Evolutionary conservation across 2,888 invertebrate species (phyloP).

Genomic region (Opisthograptis luteolata): DNA sequence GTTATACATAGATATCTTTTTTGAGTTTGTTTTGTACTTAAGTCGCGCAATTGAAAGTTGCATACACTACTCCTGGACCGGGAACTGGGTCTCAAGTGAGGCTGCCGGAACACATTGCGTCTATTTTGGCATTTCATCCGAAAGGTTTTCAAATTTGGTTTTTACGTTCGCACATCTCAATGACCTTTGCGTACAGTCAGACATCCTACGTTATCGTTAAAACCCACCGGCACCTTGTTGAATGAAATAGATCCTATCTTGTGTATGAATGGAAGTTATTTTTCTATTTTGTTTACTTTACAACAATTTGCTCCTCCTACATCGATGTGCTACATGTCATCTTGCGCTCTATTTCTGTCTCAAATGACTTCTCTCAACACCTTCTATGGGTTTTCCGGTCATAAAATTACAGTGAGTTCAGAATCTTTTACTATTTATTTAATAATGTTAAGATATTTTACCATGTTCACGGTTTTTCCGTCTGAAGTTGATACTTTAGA

Average conservation of each 20-base stretch:
- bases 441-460: neutral
- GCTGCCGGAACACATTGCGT: too few relatives aligned
- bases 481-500: conserved; percentile 1
- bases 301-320: conserved; percentile 4
- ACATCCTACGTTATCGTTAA: conserved; percentile 8
- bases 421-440: neutral
- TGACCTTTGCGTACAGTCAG: conserved; percentile 6
- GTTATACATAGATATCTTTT: too few relatives aligned
- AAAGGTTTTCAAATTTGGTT: too few relatives aligned
- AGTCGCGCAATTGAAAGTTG: too few relatives aligned
- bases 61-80: too few relatives aligned
- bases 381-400: conserved; percentile 2
- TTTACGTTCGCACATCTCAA: too few relatives aligned
- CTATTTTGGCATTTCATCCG: too few relatives aligned
- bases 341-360: conserved; percentile 2
- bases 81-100: too few relatives aligned
- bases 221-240: conserved; percentile 1
- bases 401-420: conserved; percentile 3
- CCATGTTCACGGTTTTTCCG: conserved; percentile 1
- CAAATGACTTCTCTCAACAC: neutral
- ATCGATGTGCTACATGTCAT: neutral
- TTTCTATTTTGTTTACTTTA: conserved; percentile 10
- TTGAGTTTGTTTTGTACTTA: too few relatives aligned
- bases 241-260: conserved; percentile 13
- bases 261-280: neutral